Evolutionary conservation across 2,797 vertebrate genomes (phyloP).

Genomic region (Micromesistius poutassou): DNA sequence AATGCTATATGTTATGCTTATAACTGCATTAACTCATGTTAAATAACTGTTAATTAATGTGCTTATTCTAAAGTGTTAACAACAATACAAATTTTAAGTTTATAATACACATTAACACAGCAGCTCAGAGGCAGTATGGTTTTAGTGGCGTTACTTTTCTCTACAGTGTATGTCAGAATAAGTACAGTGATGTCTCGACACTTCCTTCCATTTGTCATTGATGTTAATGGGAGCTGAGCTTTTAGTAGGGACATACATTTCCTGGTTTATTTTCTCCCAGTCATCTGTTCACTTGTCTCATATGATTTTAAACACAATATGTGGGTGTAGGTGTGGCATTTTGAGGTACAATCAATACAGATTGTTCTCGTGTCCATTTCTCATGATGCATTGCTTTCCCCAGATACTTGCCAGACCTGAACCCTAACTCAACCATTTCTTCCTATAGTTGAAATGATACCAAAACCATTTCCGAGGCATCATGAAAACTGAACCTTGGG

Average conservation of each 20-base stretch:
- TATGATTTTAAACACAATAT: background rate
- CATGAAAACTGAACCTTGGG: background rate
- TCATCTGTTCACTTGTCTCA: background rate
- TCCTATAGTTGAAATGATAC: too few relatives aligned
- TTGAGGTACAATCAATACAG: background rate
- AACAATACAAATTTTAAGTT: background rate
- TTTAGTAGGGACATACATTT: background rate
- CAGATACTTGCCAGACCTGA: background rate
- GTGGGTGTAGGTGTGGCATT: constrained; percentile 11
- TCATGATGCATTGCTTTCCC: background rate
- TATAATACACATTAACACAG: background rate
- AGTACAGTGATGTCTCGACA: background rate
- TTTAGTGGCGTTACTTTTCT: background rate
- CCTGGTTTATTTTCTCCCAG: background rate
- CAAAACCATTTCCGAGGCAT: too few relatives aligned
- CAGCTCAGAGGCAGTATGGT: background rate
- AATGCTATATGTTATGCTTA: too few relatives aligned
- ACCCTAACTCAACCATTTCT: background rate
- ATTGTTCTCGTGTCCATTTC: constrained; percentile 5
- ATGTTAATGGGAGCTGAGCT: background rate
- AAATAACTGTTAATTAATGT: too few relatives aligned
- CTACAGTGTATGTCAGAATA: background rate
- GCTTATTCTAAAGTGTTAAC: too few relatives aligned
- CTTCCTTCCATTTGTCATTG: background rate
- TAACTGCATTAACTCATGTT: too few relatives aligned